Evolutionary conservation across 2,113 vertebrate species (phyloP), one percentile per base, ranked within the genome.

Genomic region (Piprites chloris): DNA sequence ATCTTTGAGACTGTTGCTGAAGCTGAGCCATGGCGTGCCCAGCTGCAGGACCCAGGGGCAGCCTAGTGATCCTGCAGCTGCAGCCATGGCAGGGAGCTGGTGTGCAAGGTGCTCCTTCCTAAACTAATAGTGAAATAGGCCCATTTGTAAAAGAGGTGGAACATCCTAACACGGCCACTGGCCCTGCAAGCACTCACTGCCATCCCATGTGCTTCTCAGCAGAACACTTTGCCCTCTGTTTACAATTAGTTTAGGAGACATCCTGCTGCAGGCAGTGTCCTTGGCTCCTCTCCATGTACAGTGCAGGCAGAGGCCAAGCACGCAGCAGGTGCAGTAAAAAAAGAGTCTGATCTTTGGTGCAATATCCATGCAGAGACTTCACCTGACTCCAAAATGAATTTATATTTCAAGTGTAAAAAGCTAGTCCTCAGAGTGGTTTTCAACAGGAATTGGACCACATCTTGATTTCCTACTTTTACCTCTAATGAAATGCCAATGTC

Each of bases 141-240:
- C n/a, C n/a, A n/a, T n/a, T n/a, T n/a, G n/a, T n/a, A n/a, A n/a
- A n/a, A n/a, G n/a, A n/a, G n/a, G n/a, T n/a, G n/a, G n/a, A n/a
- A n/a, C n/a, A n/a, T n/a, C n/a, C 26, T 59, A 23, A 46, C 0
- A 4, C 9, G 65, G 61, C 37, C 67, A 74, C 33, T 1, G 3
- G n/a, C 12, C 39, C 16, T 3, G 2, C 56, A 61, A 66, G 30
- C 0, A 1, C 41, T 92, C 2, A 0, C 33, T 66, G 67, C 41
- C 23, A 41, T 39, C 30, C 52, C 30, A 5, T 11, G 37, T 62
- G 59, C 53, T 85, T 53, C 26, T 49, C 8, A 33, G 30, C 61
- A 63, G 49, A 74, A 74, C 49, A 35, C 59, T 77, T 55, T 0
- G 1, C 52, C 55, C 27, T 47, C 42, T 53, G 72, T 56, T 55